Base-by-base conservation (phyloP, 35 echinoderm and acorn worm genomes). In the Hemicentrotus pulcherrimus region DNA sequence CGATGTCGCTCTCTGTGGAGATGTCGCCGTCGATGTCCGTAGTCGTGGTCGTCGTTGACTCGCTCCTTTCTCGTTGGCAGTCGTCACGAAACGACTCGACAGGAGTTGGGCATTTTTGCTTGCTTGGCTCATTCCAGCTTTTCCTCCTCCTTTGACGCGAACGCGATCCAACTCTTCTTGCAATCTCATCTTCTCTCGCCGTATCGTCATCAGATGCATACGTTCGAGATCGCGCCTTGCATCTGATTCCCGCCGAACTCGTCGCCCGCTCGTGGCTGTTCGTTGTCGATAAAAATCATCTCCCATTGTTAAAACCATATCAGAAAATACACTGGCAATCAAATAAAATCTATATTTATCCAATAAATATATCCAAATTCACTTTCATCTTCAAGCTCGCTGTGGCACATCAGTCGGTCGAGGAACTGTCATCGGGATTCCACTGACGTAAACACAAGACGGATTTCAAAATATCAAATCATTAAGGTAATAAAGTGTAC, bases 121-220 rank as follows among this genome's bases (percentile, higher is more conserved):
- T 7, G 59, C 48, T 2, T 55, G 46, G 24, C 11, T 91, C 48
- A 91, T 46, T 2, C 94, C 94, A 31, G 48, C 58, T 70, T 93
- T 87, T 0, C 58, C 88, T 15, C 96, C 92, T 65, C 98, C 97
- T 86, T 97, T 97, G 4, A 52, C 94, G 32, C 97, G 92, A 28
- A 99, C 95, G 15, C 94, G 94, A 46, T 97, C 95, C 31, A 99
- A 50, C 70, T 99, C 98, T 47, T 97, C 94, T 50, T 99, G 96
- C 86, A 99, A 60, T 91, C 94, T 45, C 28, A 97, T 94, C 91
- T 97, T 97, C 59, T 99, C 98, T 61, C 94, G 96, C 16, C 97
- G 96, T 65, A 99, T 99, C 16, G 98, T 97, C 89, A 95, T 87
- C 58, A 99, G 32, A 46, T 99, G 98, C 85, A 97, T 96, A n/a